Percentiles rank a stretch among this genome's conserved stretches.
phyloP scores from a whole-genome alignment of 2,797 vertebrate species.

The Myiotriccus ornatus region DNA sequence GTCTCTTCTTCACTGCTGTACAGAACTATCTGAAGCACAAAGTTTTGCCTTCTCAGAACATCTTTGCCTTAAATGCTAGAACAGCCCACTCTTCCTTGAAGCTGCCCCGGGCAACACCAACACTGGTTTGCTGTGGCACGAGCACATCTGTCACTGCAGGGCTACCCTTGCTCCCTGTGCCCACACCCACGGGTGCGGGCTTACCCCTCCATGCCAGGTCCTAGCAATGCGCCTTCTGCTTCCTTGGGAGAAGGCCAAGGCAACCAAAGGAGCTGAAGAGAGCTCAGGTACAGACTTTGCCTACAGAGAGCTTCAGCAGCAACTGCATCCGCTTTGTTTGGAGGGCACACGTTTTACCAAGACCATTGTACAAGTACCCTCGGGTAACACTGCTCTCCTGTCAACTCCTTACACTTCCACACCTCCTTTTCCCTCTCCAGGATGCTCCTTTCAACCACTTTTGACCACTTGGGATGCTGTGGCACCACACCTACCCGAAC shows the following conservation, averaged over 20 bases:
- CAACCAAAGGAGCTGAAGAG: neutral
- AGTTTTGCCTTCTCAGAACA: neutral
- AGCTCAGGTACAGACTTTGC: neutral
- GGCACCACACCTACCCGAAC: neutral
- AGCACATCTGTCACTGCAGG: neutral
- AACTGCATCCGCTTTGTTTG: neutral
- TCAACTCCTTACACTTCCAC: neutral
- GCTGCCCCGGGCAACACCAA: neutral
- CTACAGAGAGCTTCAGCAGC: neutral
- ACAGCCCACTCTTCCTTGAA: neutral
- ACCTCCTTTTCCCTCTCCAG: neutral
- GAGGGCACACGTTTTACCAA: neutral
- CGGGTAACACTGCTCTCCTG: neutral
- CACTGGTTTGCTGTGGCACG: fast-evolving
- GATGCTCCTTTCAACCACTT: neutral
- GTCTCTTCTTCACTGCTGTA: neutral
- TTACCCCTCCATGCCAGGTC: fast-evolving
- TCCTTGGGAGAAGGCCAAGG: neutral
- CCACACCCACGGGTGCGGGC: fast-evolving
- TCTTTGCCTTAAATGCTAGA: neutral
- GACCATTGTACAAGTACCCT: neutral
- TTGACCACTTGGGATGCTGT: neutral
- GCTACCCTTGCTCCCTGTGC: neutral
- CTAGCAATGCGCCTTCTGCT: neutral
- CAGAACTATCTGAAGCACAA: neutral